Evolutionary conservation across 1,140 invertebrate genomes (phyloP), one percentile per base, ranked within the genome.

Genomic region (Heliconius nattereri): DNA sequence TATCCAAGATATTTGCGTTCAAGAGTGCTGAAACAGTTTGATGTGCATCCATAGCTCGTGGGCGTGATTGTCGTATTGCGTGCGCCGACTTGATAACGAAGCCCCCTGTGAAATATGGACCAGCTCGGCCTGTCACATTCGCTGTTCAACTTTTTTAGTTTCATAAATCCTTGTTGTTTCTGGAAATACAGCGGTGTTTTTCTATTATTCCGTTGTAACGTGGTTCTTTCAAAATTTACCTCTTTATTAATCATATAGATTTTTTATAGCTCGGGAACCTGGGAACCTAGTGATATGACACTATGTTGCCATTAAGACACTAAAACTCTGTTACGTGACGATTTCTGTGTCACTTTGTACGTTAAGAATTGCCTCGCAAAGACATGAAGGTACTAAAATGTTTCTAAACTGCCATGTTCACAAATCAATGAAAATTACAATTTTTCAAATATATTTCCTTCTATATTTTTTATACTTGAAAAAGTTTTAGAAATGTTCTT

Each of bases 31-130:
- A 92, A 91, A 85, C 83, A 83, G 84, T 87, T 89, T 87, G 90
- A 90, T 91, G 86, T 89, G 91, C 91, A 91, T 87, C 90, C 88
- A 86, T 81, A 71, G 81, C 80, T 71, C 74, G 71, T 80, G 74
- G 76, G 72, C 83, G 83, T 91, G 89, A 92, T 92, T 89, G 89
- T 90, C 71, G 88, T 81, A 89, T 92, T 87, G 91, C 91, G 90
- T 92, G 91, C 85, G 76, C 73, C 81, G 86, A 87, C 84, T 89
- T 90, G 90, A 92, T 91, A 89, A 90, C 87, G 83, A 85, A 88
- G 83, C 84, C 78, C 52, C 75, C 66, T 75, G 60, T 81, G 76
- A 84, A 85, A 83, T 85, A 80, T 87, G 87, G 90, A 91, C 84
- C 87, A 79, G 75, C 81, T 81, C 54, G 26, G 26, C 73, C 78